Evolutionary conservation across 1,140 invertebrate genomes (phyloP).

Genomic region (Drosophila parabipectinata): DNA sequence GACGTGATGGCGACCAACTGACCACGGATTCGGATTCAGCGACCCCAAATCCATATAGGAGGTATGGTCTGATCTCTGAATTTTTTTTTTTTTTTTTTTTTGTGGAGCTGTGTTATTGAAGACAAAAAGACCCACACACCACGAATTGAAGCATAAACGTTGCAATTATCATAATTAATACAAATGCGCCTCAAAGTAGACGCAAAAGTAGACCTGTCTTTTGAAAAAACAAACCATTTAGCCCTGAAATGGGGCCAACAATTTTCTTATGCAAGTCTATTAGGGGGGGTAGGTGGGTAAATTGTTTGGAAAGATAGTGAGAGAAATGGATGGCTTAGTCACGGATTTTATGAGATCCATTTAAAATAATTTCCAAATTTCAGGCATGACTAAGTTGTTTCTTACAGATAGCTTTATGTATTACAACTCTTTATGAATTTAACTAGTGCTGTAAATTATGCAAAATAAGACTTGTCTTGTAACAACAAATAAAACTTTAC

Average conservation of each 20-base stretch:
- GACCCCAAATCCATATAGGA: too few relatives aligned
- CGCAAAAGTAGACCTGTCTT: background rate
- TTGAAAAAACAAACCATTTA: conserved; percentile 33
- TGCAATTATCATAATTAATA: conserved; percentile 66
- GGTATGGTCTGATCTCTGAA: too few relatives aligned
- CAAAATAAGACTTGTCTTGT: background rate
- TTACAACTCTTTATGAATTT: background rate
- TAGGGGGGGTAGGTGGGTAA: conserved; percentile 4
- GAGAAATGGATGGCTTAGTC: conserved; percentile 9
- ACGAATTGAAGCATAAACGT: conserved; percentile 52
- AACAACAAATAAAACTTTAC: background rate
- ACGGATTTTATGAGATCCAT: background rate
- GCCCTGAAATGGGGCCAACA: conserved; percentile 15
- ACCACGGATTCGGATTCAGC: too few relatives aligned
- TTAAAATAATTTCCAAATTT: background rate
- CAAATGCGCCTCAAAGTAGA: conserved; percentile 53
- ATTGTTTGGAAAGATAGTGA: conserved; percentile 16
- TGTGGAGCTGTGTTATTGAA: too few relatives aligned
- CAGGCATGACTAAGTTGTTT: background rate
- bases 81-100: too few relatives aligned
- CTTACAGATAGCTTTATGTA: background rate
- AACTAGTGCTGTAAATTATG: background rate
- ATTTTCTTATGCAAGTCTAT: conserved; percentile 20
- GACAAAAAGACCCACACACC: conserved; percentile 40
- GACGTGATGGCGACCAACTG: too few relatives aligned